Conservation (phyloP, 2,888 invertebrate genomes). For the Philereme transversata region DNA sequence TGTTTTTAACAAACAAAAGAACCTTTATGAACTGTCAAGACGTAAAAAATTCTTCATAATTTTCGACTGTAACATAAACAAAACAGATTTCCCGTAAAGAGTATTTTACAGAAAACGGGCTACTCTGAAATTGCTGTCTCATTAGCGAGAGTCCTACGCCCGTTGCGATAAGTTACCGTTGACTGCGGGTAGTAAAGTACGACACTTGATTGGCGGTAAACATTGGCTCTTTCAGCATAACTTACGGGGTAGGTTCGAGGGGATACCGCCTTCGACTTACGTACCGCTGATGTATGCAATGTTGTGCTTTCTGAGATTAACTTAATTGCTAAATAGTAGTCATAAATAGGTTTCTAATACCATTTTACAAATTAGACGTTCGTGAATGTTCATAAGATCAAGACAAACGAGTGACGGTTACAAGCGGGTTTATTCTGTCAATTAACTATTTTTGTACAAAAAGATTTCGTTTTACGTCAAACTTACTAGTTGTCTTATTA, state of each 20-base stretch:
- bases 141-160: slow-evolving; percentile 71
- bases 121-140: slow-evolving; percentile 59
- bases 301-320: slow-evolving; percentile 17
- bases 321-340: slow-evolving; percentile 14
- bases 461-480: too few species aligned
- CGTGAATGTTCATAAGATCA: neutral
- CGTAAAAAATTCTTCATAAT: slow-evolving; percentile 22
- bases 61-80: slow-evolving; percentile 17
- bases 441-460: too few species aligned
- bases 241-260: slow-evolving; percentile 33
- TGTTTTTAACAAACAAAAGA: slow-evolving; percentile 20
- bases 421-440: too few species aligned
- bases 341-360: slow-evolving; percentile 11
- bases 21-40: slow-evolving; percentile 24
- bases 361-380: slow-evolving; percentile 6
- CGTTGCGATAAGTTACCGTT: slow-evolving; percentile 75
- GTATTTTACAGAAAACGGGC: slow-evolving; percentile 70
- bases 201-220: slow-evolving; percentile 73
- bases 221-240: slow-evolving; percentile 38
- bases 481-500: too few species aligned
- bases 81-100: slow-evolving; percentile 50
- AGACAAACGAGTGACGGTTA: too few species aligned
- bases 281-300: slow-evolving; percentile 22
- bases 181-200: slow-evolving; percentile 69
- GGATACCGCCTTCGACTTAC: slow-evolving; percentile 30